Base-by-base conservation (phyloP, 2,797 vertebrate genomes). In the Intellagama lesueurii region DNA sequence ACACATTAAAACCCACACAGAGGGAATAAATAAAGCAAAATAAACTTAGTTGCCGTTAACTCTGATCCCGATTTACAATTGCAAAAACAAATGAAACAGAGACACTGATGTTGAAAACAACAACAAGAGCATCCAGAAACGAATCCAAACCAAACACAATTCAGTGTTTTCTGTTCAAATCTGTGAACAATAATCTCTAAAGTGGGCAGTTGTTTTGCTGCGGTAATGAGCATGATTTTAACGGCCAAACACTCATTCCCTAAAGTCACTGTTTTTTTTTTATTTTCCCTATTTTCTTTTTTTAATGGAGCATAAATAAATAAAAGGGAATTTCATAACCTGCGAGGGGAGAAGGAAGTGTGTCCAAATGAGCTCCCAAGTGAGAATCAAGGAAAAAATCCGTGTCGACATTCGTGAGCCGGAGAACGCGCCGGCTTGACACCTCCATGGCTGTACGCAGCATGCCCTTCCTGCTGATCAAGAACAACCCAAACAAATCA, bases 221-320 rank as follows among this genome's bases (percentile, higher is more conserved):
- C 64, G 8, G n/a, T 78, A 70, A 88, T 24, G 5, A 17, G 12
- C 24, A 24, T 56, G 22, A 30, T 28, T 68, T 17, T 79, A 85
- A 7, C 90, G 93, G 85, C 87, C 87, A 88, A 88, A 87, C 28
- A 93, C 92, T 66, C 64, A 40, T 83, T 94, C 90, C 92, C 86
- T 72, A 87, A 84, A 87, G 88, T 26, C 35, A 83, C 86, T 87
- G 79, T 79, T 87, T 47, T 82, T 7, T 12, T n/a, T 24, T n/a
- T 19, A 12, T 16, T 22, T 16, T 1, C 35, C 73, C 22, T 8
- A 7, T 32, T 6, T 24, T n/a, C 14, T 2, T 3, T 52, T 87
- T 90, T 93, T 87, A 92, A 91, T 91, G 88, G 92, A 93, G 66
- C 82, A 84, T 86, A 89, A 95, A 88, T 90, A 86, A 94, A 95